Base-by-base conservation (phyloP, 2,113 vertebrate species). In the Coracopsis vasa region DNA sequence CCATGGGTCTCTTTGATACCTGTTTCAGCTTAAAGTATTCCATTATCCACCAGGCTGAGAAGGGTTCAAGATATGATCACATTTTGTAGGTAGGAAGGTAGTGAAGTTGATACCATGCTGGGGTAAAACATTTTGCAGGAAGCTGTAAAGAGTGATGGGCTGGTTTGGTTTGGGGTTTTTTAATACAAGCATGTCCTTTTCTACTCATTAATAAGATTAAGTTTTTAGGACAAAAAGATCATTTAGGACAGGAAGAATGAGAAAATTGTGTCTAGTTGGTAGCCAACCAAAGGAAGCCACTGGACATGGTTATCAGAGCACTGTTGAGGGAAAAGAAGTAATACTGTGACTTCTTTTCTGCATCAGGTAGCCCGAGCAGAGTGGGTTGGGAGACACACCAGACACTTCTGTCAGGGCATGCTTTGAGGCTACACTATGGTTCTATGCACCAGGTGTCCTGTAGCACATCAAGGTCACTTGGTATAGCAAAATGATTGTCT, bases 231-330 rank as follows among this genome's bases (percentile, higher is more conserved):
- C 16, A 19, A 74, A 70, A 7, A 16, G 1, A 54, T 73, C 5
- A 47, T 77, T 86, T 73, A 31, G 29, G 20, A 78, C 44, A 80
- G 35, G 58, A 93, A 64, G 67, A 91, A 93, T 41, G 62, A 72
- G 53, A 73, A 86, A 80, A 83, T 60, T 51, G 18, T 9, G 31
- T 44, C 37, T 16, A 51, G 37, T 37, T 91, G 84, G 72, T 78
- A 69, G 65, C 44, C 35, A 80, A 78, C 69, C 84, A 33, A 65
- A 69, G 31, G 53, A 91, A 89, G 35, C 53, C 29, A 84, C 47
- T 51, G 48, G 89, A 35, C 20, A 10, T 42, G 21, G 23, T 29
- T 69, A 86, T 73, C 31, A 75, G 80, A 28, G n/a, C 6, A 48
- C 24, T 67, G 7, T 60, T 72, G 28, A 39, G 39, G 1, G 9